Evolutionary conservation across 2,113 vertebrate species (phyloP).

Genomic region (Heptranchias perlo): DNA sequence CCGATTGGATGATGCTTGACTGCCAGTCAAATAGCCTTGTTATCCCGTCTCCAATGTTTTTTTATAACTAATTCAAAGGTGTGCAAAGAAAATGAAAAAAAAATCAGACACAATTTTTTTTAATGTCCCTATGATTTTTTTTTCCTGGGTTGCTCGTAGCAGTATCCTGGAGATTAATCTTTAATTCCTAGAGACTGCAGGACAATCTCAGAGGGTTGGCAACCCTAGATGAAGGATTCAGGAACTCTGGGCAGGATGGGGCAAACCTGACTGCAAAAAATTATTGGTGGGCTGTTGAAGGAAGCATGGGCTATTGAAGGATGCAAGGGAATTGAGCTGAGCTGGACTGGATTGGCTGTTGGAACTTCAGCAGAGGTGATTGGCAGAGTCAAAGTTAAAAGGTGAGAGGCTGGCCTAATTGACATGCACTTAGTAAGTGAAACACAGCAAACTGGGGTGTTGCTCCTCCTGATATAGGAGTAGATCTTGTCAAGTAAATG

Average conservation of each 20-base stretch:
- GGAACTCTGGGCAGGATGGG: neutral
- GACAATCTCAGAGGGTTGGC: neutral
- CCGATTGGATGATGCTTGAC: neutral
- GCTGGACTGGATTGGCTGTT: too few relatives aligned
- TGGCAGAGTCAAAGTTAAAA: neutral
- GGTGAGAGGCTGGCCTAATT: neutral
- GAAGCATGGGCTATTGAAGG: neutral
- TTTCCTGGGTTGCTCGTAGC: neutral
- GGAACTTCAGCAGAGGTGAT: neutral
- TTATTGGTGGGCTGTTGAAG: neutral
- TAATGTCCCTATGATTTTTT: neutral
- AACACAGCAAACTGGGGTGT: neutral
- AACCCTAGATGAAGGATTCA: neutral
- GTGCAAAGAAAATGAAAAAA: neutral
- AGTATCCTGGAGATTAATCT: neutral
- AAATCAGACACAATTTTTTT: neutral
- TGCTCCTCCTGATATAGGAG: neutral
- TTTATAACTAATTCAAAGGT: neutral
- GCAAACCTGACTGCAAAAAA: neutral
- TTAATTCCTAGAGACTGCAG: neutral
- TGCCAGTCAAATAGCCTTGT: neutral
- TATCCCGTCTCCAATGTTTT: neutral
- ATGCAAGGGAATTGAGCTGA: neutral
- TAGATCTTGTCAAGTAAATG: neutral
- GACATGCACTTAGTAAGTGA: neutral